Conservation (phyloP, 1,140 invertebrate species). For the Antheraea pernyi region DNA sequence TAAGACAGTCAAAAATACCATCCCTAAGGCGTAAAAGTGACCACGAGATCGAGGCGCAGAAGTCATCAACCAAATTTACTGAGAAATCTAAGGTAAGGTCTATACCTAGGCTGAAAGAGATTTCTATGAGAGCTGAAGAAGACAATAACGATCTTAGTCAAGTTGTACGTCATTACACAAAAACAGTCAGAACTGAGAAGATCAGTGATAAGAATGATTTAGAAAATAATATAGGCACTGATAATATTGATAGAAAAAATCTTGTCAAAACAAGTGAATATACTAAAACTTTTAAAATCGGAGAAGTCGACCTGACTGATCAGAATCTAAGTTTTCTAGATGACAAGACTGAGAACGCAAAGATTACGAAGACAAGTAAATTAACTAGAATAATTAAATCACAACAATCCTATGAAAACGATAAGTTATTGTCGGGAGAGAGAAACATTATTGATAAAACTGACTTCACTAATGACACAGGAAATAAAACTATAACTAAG, state of each 20-base stretch:
- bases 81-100: slow-evolving; percentile 7
- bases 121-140: slow-evolving; percentile 10
- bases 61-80: neutral
- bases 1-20: slow-evolving; percentile 9
- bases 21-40: neutral
- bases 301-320: neutral
- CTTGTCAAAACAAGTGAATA: neutral
- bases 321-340: neutral
- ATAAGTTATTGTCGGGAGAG: neutral
- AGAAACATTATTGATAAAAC: neutral
- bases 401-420: neutral
- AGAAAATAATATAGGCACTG: neutral
- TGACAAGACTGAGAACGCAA: neutral
- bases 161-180: neutral
- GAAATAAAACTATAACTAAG: neutral
- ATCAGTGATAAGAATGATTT: neutral
- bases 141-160: slow-evolving; percentile 2
- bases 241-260: neutral
- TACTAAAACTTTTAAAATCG: neutral
- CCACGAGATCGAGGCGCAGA: neutral
- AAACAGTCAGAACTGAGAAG: slow-evolving; percentile 2
- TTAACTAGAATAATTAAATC: neutral
- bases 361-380: neutral
- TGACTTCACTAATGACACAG: neutral
- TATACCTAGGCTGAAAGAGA: slow-evolving; percentile 5